Evolutionary conservation across 2,888 invertebrate genomes (phyloP).

Genomic region (Epinotia bilunana): DNA sequence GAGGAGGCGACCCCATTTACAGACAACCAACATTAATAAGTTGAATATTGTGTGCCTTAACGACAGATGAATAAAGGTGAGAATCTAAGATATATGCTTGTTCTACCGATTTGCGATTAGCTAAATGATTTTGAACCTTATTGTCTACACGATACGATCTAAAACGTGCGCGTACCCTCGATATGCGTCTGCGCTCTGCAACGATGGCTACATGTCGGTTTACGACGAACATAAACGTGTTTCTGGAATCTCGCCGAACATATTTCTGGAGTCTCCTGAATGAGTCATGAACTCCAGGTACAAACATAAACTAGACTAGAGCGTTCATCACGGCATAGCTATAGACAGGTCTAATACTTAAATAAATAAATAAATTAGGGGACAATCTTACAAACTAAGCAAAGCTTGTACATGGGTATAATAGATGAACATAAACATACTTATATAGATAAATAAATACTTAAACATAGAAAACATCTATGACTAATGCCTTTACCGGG

Average conservation of each 20-base stretch:
- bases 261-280: conserved; percentile 27
- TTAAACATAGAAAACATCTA: too few relatives aligned
- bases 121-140: background rate
- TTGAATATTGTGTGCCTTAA: background rate
- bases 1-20: conserved; percentile 52
- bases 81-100: background rate
- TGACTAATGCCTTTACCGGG: too few relatives aligned
- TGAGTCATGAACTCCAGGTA: conserved; percentile 5
- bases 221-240: conserved; percentile 44
- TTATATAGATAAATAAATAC: too few relatives aligned
- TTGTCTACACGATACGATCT: background rate
- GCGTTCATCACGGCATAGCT: background rate
- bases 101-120: background rate
- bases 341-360: background rate
- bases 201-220: conserved; percentile 21
- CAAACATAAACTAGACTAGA: background rate
- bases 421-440: too few relatives aligned
- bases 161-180: background rate
- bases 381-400: too few relatives aligned
- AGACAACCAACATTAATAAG: background rate
- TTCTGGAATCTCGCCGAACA: conserved; percentile 10
- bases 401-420: too few relatives aligned
- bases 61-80: background rate
- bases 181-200: conserved; percentile 5
- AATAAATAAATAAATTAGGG: too few relatives aligned